These are phyloP conservation scores for Sylvia borin DNA, from an alignment of 2,797 vertebrate species.

Conservation along the genomic window DNA sequence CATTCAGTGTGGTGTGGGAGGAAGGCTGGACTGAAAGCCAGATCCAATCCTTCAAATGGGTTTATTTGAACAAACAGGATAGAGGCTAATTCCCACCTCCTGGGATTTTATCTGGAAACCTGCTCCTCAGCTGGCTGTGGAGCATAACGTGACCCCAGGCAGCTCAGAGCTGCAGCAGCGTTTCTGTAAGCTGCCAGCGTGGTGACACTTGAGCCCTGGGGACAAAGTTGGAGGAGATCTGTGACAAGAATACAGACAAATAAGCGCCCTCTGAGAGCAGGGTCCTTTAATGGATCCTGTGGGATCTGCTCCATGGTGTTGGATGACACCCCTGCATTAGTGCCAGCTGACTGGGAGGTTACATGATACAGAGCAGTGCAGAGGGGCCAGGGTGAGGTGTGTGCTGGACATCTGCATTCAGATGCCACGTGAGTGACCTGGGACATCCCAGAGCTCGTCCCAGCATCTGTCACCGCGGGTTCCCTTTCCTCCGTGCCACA, in stretches of 20 bases:
- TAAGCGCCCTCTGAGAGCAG: not conserved
- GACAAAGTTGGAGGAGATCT: not conserved
- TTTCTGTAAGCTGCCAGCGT: not conserved
- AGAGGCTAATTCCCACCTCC: not conserved
- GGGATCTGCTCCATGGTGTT: not conserved
- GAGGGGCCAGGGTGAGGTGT: not conserved
- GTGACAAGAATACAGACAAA: not conserved
- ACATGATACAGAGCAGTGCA: fast-evolving
- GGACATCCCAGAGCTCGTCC: not conserved
- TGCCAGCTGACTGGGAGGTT: not conserved
- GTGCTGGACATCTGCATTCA: not conserved
- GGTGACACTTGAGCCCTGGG: not conserved
- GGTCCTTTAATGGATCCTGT: not conserved
- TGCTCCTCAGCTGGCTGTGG: not conserved
- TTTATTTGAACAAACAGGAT: not conserved
- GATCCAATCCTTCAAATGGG: not conserved
- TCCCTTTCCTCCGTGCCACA: fast-evolving
- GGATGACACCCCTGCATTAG: not conserved
- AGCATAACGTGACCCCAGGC: not conserved
- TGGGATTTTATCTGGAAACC: not conserved
- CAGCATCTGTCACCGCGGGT: fast-evolving
- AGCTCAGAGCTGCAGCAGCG: not conserved
- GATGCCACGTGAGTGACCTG: fast-evolving
- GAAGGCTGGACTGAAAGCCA: not conserved
- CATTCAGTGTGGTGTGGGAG: not conserved